phyloP scores from a whole-genome alignment of 2,113 vertebrate species.

The Gallinago paraguaiae region DNA sequence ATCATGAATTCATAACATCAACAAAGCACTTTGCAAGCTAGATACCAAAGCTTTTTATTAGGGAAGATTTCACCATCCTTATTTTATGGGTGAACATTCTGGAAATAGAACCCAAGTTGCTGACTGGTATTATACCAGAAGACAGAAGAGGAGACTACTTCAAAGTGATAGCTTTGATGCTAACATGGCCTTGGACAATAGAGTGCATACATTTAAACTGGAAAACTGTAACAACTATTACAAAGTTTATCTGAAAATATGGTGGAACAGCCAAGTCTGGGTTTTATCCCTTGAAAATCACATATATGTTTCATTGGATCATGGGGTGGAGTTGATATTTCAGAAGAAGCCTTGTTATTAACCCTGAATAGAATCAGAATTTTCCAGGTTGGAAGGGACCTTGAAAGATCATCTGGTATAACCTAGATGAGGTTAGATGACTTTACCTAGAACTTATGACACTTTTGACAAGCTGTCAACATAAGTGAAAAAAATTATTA shows the following conservation, averaged over 20 bases:
- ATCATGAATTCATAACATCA: not conserved
- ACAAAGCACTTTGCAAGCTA: not conserved
- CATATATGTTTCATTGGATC: not conserved
- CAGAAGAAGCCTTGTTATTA: not conserved
- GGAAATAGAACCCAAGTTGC: not conserved
- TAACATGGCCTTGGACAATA: not conserved
- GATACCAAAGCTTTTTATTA: not conserved
- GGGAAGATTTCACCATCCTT: not conserved
- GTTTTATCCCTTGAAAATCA: not conserved
- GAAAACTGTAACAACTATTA: not conserved
- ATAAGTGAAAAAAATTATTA: not conserved
- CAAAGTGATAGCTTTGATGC: not conserved
- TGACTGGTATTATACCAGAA: not conserved
- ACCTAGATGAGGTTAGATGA: not conserved
- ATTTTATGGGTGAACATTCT: not conserved
- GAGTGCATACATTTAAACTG: not conserved
- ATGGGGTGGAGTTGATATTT: not conserved
- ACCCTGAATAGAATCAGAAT: not conserved
- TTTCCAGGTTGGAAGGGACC: not conserved
- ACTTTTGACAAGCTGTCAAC: not conserved
- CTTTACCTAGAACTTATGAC: not conserved
- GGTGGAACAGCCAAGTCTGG: not conserved
- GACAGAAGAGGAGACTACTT: not conserved
- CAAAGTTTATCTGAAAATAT: not conserved
- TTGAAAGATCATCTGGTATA: not conserved